phyloP scores from a whole-genome alignment of 53 echinoderm and acorn worm genomes.

The Echinarachnius parma region DNA sequence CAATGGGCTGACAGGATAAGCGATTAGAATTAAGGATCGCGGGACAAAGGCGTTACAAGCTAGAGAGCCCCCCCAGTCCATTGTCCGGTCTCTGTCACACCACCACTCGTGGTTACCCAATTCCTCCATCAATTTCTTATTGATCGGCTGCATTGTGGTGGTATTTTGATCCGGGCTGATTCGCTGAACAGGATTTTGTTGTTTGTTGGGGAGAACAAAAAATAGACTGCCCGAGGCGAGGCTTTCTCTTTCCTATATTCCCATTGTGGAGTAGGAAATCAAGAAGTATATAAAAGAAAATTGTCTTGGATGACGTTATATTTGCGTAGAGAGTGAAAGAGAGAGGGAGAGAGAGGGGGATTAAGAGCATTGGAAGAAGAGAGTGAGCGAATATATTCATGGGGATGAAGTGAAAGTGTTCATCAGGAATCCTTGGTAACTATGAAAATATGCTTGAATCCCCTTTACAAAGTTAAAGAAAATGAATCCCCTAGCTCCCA shows the following conservation, averaged over 20 bases:
- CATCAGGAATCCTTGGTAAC: no score
- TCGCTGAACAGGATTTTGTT: slow-evolving; percentile 25
- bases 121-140: slow-evolving; percentile 37
- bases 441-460: no score
- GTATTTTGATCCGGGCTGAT: slow-evolving; percentile 29
- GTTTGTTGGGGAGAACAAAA: slow-evolving; percentile 17
- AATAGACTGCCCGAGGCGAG: slow-evolving; percentile 26
- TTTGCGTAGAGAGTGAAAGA: no score
- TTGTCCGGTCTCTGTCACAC: slow-evolving; percentile 12
- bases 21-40: slow-evolving; percentile 42
- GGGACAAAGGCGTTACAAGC: slow-evolving; percentile 24
- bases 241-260: slow-evolving; percentile 34
- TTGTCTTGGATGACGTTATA: no score
- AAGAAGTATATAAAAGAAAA: no score
- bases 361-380: no score
- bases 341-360: no score
- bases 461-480: no score
- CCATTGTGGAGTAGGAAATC: no score
- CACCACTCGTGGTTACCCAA: background rate
- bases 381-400: no score
- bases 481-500: no score
- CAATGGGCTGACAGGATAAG: slow-evolving; percentile 27
- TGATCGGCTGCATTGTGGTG: slow-evolving; percentile 20
- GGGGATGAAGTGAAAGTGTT: no score
- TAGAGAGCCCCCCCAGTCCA: slow-evolving; percentile 7